Evolutionary conservation across 2,888 invertebrate genomes (phyloP), one percentile per base, ranked within the genome.

Genomic region (Pyrochroa serraticornis): DNA sequence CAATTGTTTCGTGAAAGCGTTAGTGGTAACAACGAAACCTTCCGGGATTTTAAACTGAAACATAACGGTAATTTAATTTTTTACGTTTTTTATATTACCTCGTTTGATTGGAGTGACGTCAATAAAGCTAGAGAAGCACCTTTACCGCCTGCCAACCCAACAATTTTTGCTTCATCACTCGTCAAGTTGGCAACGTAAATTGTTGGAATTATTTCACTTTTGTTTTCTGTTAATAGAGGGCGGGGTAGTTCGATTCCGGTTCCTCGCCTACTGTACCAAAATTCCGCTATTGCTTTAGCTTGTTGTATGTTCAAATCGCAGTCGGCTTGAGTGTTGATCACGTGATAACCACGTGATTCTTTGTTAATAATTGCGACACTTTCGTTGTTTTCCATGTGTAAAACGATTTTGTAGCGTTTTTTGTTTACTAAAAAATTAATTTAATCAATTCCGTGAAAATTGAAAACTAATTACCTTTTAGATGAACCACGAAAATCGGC

Each of bases 51-150:
- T 71, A 68, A 87, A 87, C 78, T 78, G 69, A 39, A 36, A 14
- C 10, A 3, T 31, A 37, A 8, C 34, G 2, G 10, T 10, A 12
- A 12, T 38, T 10, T 33, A 13, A 31, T 8, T 22, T 8, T 12
- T n/a, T 8, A 1, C 30, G 0, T 3, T 34, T 10, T 12, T 22
- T 3, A 2, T 7, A 30, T 42, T 50, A 50, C 50, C 7, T 50
- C 43, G 9, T 35, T 7, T 2, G 74, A 68, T 10, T 76, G 66
- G 49, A 85, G 77, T 12, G 76, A 74, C 6, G 81, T 77, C 41
- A 93, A 78, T 35, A 87, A 75, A 0, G 90, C 90, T 8, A 93
- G 77, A 1, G 92, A 92, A 1, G 88, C 86, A 7, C 90, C 92
- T 77, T 93, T 93, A 0, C 92, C 92, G 0, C 93, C 93, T 0